Conservation (phyloP, 1,140 invertebrate species). For the Panagrolaimus sp. region DNA sequence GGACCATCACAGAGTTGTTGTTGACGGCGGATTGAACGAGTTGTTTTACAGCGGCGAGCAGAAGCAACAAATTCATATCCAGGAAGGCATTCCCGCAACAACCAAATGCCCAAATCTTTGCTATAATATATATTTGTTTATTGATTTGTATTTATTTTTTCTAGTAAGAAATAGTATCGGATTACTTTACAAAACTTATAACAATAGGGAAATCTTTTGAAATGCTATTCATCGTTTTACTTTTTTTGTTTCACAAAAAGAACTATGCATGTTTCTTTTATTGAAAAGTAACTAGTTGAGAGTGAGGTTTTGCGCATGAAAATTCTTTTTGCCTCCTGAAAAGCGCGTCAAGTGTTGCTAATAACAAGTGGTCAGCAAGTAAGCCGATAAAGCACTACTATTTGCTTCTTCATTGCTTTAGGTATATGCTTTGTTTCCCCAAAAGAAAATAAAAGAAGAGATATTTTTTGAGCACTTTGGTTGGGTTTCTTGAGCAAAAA, state of each 20-base stretch:
- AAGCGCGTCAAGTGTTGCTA: too few species aligned
- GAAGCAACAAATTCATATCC: conserved; percentile 55
- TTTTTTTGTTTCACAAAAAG: too few species aligned
- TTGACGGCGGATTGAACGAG: conserved; percentile 49
- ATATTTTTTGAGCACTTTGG: not conserved
- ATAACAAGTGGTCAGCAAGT: too few species aligned
- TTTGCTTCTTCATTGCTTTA: not conserved
- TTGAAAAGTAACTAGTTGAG: too few species aligned
- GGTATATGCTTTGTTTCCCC: conserved; percentile 3
- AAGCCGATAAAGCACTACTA: too few species aligned
- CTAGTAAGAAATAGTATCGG: too few species aligned
- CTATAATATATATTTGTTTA: conserved; percentile 29
- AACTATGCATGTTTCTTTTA: too few species aligned
- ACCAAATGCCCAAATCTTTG: conserved; percentile 54
- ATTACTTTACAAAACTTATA: too few species aligned
- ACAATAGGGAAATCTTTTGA: too few species aligned
- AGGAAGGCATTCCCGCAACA: conserved; percentile 51
- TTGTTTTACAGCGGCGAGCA: conserved; percentile 50
- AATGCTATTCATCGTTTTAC: too few species aligned
- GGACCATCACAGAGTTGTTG: conserved; percentile 50
- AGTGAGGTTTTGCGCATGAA: too few species aligned
- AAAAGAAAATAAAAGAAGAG: not conserved
- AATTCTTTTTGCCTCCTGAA: too few species aligned
- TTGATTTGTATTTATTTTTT: not conserved
- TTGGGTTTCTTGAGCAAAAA: not conserved